Base-by-base conservation (phyloP, 2,797 vertebrate genomes). In the Spinus pinus region DNA sequence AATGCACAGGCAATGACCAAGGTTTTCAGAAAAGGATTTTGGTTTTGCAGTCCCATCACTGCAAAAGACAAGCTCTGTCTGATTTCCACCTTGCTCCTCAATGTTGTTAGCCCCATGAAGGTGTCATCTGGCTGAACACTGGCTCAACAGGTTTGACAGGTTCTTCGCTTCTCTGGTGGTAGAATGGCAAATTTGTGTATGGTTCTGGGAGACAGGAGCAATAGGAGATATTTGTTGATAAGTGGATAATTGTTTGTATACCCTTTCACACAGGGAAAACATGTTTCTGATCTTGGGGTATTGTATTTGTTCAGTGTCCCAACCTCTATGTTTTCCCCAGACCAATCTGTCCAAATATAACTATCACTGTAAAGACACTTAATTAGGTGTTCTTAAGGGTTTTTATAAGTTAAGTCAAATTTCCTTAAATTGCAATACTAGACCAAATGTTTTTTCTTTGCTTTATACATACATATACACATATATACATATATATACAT, bases 251-350 rank as follows among this genome's bases (percentile, higher is more conserved):
- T 83, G 60, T 83, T 94, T 92, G 93, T 94, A 78, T 93, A 79
- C 14, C 25, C 47, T 92, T 95, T 94, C 94, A 95, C 69, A 93
- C 81, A 75, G 91, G 84, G 93, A 93, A 95, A 92, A 89, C 94
- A 85, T 94, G 91, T 35, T 92, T 93, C 65, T 73, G 54, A 37
- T 81, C 81, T 92, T 61, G 49, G 9, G 31, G 27, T 62, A 61
- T 24, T 88, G 47, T 31, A 53, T 87, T 95, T 91, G 13, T 72
- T 56, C 35, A 75, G 23, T n/a, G 44, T 51, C 81, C 42, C 72
- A 78, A 53, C 21, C 23, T 84, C 60, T 70, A 17, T 53, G 6
- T 77, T 86, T 95, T 78, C 42, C 33, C 49, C 53, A 53, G 42
- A 96, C 57, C 69, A 82, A 80, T 47, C 14, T 57, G 24, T 78